Percentiles rank a stretch among this genome's conserved stretches.
Conservation (phyloP, 2,113 vertebrate genomes). For the Sander vitreus region DNA sequence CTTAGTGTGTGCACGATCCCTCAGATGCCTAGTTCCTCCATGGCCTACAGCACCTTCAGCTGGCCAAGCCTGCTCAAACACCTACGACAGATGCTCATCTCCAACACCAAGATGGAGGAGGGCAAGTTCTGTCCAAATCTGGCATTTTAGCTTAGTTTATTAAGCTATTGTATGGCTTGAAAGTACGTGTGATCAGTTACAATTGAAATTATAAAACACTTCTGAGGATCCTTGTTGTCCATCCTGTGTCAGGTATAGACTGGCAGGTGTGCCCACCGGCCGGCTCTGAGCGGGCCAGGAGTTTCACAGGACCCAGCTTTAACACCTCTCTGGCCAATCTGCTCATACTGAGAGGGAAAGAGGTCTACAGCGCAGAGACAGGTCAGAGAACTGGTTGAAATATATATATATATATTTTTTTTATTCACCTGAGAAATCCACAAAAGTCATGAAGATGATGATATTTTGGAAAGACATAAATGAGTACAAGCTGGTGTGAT, state of each 20-base stretch:
- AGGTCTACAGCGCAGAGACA: slow-evolving; percentile 83
- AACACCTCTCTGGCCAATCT: slow-evolving; percentile 95
- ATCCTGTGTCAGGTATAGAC: slow-evolving; percentile 87
- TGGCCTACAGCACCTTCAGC: slow-evolving; percentile 90
- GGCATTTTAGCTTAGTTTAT: neutral
- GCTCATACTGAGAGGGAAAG: slow-evolving; percentile 93
- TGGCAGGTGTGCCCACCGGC: slow-evolving; percentile 88
- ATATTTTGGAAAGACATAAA: neutral
- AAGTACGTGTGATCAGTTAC: neutral
- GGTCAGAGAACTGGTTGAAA: slow-evolving; percentile 78
- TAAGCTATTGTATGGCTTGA: neutral
- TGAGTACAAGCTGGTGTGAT: neutral
- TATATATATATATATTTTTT: neutral
- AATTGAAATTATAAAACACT: neutral
- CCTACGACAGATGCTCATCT: slow-evolving; percentile 96
- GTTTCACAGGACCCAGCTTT: slow-evolving; percentile 75
- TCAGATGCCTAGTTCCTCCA: slow-evolving; percentile 90
- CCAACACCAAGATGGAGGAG: slow-evolving; percentile 94
- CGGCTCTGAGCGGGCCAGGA: slow-evolving; percentile 58
- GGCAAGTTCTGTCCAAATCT: slow-evolving; percentile 71
- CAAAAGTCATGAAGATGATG: neutral
- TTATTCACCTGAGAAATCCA: neutral
- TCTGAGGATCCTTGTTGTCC: neutral
- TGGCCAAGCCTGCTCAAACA: slow-evolving; percentile 94
- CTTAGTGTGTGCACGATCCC: slow-evolving; percentile 91